These are phyloP conservation scores for Trachelus troglodyta DNA, from an alignment of 2,888 invertebrate species.

Conservation along the genomic window DNA sequence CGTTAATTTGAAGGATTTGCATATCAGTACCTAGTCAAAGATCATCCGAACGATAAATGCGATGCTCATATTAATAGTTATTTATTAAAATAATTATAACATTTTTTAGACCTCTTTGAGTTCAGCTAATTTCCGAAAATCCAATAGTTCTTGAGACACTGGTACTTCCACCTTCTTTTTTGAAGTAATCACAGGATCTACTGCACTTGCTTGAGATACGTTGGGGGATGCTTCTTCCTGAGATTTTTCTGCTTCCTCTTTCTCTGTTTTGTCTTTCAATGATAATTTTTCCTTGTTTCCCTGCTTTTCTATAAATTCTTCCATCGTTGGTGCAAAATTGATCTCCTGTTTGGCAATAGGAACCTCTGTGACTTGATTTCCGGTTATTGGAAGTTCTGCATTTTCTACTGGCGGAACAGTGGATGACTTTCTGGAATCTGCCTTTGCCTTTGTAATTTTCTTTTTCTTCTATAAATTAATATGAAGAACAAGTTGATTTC, in stretches of 20 bases:
- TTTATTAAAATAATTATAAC: background rate
- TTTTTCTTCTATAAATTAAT: conserved; percentile 24
- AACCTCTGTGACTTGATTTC: background rate
- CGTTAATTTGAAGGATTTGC: background rate
- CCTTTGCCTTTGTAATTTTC: conserved; percentile 21
- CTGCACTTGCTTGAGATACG: background rate
- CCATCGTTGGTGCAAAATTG: background rate
- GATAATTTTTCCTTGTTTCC: background rate
- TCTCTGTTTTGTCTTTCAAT: background rate
- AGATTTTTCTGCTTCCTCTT: conserved; percentile 1
- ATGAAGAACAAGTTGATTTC: background rate
- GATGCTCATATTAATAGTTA: background rate
- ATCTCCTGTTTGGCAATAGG: background rate
- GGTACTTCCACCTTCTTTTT: background rate
- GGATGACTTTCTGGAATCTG: conserved; percentile 11
- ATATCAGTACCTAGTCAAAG: background rate
- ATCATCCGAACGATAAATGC: background rate
- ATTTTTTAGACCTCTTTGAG: conserved; percentile 70
- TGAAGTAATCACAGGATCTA: background rate
- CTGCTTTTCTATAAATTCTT: background rate
- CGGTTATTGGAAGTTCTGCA: background rate
- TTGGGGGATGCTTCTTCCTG: conserved; percentile 3
- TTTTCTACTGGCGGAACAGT: conserved; percentile 4
- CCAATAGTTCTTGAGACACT: conserved; percentile 66
- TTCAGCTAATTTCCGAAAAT: conserved; percentile 73